Evolutionary conservation across 2,888 invertebrate species (phyloP).

Genomic region (Synanthedon myopaeformis): DNA sequence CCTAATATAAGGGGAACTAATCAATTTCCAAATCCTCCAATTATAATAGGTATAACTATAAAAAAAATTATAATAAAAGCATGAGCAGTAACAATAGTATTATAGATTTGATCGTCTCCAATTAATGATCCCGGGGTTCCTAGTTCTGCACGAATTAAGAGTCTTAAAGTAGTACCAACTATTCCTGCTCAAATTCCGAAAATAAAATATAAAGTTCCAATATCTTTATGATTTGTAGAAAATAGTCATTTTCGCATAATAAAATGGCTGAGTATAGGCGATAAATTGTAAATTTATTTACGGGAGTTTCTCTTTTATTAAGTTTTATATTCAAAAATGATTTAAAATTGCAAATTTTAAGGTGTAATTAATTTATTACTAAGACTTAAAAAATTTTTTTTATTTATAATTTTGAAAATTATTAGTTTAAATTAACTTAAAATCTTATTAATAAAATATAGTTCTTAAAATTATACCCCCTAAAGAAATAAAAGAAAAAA

Average conservation of each 20-base stretch:
- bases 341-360: slow-evolving; percentile 75
- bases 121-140: slow-evolving; percentile 75
- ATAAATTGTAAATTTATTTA: slow-evolving; percentile 77
- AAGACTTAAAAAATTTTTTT: slow-evolving; percentile 71
- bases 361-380: slow-evolving; percentile 35
- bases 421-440: slow-evolving; percentile 73
- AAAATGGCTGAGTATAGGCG: slow-evolving; percentile 74
- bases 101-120: slow-evolving; percentile 82
- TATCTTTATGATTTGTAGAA: slow-evolving; percentile 82
- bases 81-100: slow-evolving; percentile 82
- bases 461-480: slow-evolving; percentile 40
- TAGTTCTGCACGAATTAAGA: slow-evolving; percentile 80
- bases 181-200: slow-evolving; percentile 77
- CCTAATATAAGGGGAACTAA: slow-evolving; percentile 81
- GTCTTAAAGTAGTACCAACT: slow-evolving; percentile 76
- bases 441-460: slow-evolving; percentile 55
- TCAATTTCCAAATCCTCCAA: slow-evolving; percentile 89
- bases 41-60: slow-evolving; percentile 79
- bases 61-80: slow-evolving; percentile 88
- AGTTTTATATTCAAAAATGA: slow-evolving; percentile 68
- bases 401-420: slow-evolving; percentile 75
- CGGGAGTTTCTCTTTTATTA: slow-evolving; percentile 64
- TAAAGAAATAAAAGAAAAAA: slow-evolving; percentile 31
- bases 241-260: slow-evolving; percentile 74
- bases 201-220: slow-evolving; percentile 79